Percentiles rank a stretch among this genome's conserved stretches.
phyloP scores from a whole-genome alignment of 2,113 vertebrate genomes.

The Kryptolebias marmoratus region DNA sequence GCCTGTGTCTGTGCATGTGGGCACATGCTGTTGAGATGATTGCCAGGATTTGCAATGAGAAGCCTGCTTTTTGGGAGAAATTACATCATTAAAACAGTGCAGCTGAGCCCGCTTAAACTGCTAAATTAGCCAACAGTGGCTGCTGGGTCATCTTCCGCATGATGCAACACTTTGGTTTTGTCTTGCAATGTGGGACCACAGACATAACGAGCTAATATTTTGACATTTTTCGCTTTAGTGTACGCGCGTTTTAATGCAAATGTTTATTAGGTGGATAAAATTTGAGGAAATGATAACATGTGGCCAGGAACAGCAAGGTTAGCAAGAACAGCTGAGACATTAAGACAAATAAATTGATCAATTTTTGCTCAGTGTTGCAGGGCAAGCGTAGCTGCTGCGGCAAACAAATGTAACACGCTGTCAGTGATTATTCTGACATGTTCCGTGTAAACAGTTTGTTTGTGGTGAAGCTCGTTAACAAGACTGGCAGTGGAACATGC shows the following conservation, averaged over 20 bases:
- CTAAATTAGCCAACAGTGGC: constrained; percentile 49
- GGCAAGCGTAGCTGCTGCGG: neutral
- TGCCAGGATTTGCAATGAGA: constrained; percentile 45
- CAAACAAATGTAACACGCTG: neutral
- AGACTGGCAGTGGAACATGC: neutral
- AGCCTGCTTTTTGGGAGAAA: constrained; percentile 45
- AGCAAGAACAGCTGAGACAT: constrained; percentile 13
- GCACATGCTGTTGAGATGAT: constrained; percentile 34
- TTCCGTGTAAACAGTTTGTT: neutral
- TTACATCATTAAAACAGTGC: constrained; percentile 45
- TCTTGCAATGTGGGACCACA: neutral
- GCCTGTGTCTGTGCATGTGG: constrained; percentile 18
- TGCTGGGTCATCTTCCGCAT: constrained; percentile 42
- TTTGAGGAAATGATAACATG: neutral
- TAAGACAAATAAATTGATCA: neutral
- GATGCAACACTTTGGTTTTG: constrained; percentile 17
- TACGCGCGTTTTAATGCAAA: neutral
- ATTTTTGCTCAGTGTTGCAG: neutral
- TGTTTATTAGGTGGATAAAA: neutral
- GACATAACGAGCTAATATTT: neutral
- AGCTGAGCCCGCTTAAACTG: constrained; percentile 63
- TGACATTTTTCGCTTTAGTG: neutral
- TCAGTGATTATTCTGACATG: constrained; percentile 1
- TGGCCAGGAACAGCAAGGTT: neutral
- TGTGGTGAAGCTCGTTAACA: neutral